Percentiles rank a stretch among this genome's conserved stretches.
These are phyloP conservation scores for Mesitornis unicolor DNA, from an alignment of 2,113 vertebrate genomes.

Conservation along the genomic window DNA sequence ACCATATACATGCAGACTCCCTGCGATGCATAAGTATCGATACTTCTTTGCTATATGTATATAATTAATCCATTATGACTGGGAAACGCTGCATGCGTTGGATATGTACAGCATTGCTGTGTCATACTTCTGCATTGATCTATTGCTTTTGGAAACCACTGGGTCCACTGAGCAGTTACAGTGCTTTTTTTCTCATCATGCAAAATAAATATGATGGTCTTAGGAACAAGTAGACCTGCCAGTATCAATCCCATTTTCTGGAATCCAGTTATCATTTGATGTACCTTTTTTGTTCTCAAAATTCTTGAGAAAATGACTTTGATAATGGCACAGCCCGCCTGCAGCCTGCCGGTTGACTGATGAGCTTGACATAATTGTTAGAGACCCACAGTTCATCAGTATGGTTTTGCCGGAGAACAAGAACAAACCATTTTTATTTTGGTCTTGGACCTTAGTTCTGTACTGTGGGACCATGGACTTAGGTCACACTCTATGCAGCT, in stretches of 20 bases:
- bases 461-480: neutral
- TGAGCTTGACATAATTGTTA: neutral
- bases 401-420: neutral
- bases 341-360: neutral
- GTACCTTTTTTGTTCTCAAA: neutral
- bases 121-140: constrained; percentile 4
- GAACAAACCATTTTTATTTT: neutral
- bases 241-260: neutral
- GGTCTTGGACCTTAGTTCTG: neutral
- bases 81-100: neutral
- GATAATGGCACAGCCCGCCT: neutral
- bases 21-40: neutral
- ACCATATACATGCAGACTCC: neutral
- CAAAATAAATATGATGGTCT: neutral
- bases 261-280: neutral
- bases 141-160: constrained; percentile 45
- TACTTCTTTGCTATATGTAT: neutral
- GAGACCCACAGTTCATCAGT: neutral
- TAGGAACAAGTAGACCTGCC: neutral
- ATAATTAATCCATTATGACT: constrained; percentile 26
- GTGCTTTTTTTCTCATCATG: constrained; percentile 14
- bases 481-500: neutral
- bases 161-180: neutral
- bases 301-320: neutral
- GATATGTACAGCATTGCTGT: neutral